phyloP scores from a whole-genome alignment of 2,113 vertebrate genomes.

The Lophotis ruficrista region DNA sequence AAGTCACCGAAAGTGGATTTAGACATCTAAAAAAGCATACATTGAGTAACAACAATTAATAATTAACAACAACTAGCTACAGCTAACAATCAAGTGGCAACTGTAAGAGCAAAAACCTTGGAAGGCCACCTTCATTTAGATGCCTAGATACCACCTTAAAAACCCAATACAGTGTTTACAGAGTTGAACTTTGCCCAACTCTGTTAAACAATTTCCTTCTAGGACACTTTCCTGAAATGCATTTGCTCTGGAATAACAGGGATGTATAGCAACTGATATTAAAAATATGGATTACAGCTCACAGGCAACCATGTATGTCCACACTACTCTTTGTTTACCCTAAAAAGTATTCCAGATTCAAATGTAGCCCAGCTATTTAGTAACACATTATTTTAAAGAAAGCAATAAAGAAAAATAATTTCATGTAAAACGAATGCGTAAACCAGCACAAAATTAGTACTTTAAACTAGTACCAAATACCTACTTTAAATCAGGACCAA shows the following conservation, averaged over 20 bases:
- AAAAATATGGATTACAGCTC: background rate
- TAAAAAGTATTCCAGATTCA: constrained; percentile 34
- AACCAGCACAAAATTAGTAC: background rate
- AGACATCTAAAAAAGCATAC: background rate
- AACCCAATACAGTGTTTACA: background rate
- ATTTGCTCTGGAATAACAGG: background rate
- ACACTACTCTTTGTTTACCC: background rate
- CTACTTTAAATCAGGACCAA: constrained; percentile 39
- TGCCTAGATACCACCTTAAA: background rate
- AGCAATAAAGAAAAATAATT: background rate
- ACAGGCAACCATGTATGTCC: background rate
- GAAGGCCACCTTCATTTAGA: background rate
- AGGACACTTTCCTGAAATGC: background rate
- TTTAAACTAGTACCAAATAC: background rate
- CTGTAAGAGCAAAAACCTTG: background rate
- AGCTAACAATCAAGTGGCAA: background rate
- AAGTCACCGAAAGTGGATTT: background rate
- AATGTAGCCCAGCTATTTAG: constrained; percentile 14
- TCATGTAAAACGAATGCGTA: background rate
- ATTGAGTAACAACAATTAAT: background rate
- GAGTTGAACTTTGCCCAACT: background rate
- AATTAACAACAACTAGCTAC: background rate
- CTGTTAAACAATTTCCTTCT: constrained; percentile 7
- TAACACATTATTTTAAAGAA: constrained; percentile 10
- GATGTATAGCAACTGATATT: background rate